Percentiles rank a stretch among this genome's conserved stretches.
phyloP scores from a whole-genome alignment of 2,797 vertebrate species.

The Heterohyrax brucei region DNA sequence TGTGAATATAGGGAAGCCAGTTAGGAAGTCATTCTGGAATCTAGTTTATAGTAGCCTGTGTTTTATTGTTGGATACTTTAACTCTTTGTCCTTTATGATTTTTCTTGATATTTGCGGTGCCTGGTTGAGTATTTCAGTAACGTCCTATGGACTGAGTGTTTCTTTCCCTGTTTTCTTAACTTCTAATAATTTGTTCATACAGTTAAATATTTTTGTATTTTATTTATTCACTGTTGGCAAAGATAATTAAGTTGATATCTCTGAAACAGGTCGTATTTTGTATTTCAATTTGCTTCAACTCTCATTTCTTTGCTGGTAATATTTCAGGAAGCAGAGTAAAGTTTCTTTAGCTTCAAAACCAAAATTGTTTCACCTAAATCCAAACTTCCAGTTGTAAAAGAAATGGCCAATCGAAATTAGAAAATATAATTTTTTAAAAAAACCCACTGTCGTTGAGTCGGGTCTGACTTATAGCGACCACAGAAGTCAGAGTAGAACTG shows the following conservation, averaged over 20 bases:
- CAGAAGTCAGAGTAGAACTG: no score
- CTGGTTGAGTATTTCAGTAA: background rate
- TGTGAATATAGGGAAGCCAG: background rate
- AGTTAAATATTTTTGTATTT: background rate
- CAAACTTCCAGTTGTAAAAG: background rate
- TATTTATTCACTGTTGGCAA: no score
- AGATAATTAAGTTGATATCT: background rate
- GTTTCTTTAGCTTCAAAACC: background rate
- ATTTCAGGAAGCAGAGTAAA: background rate
- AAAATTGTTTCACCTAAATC: background rate
- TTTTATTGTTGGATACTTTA: background rate
- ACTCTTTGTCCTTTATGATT: background rate
- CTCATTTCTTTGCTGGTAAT: background rate
- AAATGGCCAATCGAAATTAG: background rate
- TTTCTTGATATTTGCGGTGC: background rate
- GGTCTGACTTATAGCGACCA: no score
- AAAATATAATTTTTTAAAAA: no score
- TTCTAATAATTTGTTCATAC: background rate
- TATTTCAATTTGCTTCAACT: background rate
- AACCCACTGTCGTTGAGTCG: no score
- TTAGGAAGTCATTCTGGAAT: background rate
- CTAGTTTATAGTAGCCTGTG: background rate
- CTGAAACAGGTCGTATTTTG: background rate
- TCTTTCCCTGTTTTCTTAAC: background rate
- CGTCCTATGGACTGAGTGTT: background rate